Base-by-base conservation (phyloP, 30 jellyfish, hydroid and myxozoan species). In the Pelagia noctiluca region DNA sequence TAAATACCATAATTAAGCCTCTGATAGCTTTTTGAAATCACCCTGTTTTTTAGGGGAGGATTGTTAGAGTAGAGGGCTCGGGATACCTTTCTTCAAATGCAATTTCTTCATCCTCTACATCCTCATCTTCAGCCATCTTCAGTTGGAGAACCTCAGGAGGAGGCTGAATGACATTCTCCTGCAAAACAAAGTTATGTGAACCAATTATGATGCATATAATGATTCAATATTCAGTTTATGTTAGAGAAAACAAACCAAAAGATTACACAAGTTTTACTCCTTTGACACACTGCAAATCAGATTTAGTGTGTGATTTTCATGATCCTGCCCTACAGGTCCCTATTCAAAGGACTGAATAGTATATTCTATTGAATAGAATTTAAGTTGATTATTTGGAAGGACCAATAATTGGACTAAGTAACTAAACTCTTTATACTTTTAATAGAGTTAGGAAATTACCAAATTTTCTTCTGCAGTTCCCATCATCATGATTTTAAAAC, bases 401-500 rank as follows among this genome's bases (percentile, higher is more conserved):
- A 24, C 66, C 16, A 28, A 66, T 8, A 8, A 8, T 28, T 4
- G 79, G 66, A 64, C 79, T 8, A 33, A 66, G 24, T n/a, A 30
- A 66, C 5, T 11, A 57, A 7, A 57, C 30, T 22, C 24, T 57
- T 7, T 7, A 11, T 7, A 57, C 26, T 61, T 2, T 21, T 37
- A 0, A 28, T 5, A 22, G 10, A 22, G 10, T n/a, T 30, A 23
- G 29, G 16, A 4, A 1, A 26, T 87, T 76, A 94, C 99, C 89
- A 94, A 63, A 38, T 46, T 83, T 36, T 94, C 97, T 78, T 94
- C 99, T 52, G 76, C 89, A 4, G 99, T 88, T 0, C 99, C 99
- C 99, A 94, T 94, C 99, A 94, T 94, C 99, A 94, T 94, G 18
- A 94, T 75, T 62, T 94, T 94, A 89, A 84, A 66, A 28, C 99